Conservation (phyloP, 2,113 vertebrate genomes). For the Heterochromis multidens region DNA sequence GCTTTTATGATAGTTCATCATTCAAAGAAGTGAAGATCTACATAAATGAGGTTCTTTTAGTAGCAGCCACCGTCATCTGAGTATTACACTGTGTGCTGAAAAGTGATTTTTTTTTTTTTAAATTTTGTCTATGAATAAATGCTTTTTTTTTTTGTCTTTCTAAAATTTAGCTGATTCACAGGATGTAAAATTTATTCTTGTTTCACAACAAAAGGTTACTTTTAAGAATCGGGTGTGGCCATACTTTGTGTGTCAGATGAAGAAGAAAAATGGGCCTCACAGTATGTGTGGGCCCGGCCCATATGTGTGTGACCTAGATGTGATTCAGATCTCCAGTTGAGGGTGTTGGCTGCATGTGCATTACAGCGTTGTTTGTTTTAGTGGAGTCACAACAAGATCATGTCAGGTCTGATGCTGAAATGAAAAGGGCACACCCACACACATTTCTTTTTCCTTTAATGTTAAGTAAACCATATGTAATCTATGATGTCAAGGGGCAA, state of each 20-base stretch:
- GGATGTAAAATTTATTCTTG: background rate
- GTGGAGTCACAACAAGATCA: conserved; percentile 12
- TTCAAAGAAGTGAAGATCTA: background rate
- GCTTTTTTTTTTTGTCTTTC: background rate
- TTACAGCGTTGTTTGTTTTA: conserved; percentile 33
- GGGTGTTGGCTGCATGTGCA: conserved; percentile 58
- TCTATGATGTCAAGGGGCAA: conserved; percentile 31
- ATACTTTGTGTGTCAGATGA: conserved; percentile 25
- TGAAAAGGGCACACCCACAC: background rate
- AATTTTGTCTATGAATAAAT: background rate
- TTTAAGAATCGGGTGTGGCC: conserved; percentile 42
- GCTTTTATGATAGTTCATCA: background rate
- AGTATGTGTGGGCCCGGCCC: conserved; percentile 21
- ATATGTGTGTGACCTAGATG: conserved; percentile 60
- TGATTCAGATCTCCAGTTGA: conserved; percentile 47
- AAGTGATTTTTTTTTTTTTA: background rate
- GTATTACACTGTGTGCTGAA: background rate
- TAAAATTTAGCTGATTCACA: background rate
- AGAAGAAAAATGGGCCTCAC: conserved; percentile 24
- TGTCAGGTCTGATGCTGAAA: conserved; percentile 18
- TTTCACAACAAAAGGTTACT: conserved; percentile 20
- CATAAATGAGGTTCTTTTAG: background rate
- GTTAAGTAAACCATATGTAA: conserved; percentile 1
- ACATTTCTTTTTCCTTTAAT: background rate
- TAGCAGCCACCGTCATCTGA: background rate